phyloP scores from a whole-genome alignment of 2,888 invertebrate genomes.

The Nesidiocoris tenuis region DNA sequence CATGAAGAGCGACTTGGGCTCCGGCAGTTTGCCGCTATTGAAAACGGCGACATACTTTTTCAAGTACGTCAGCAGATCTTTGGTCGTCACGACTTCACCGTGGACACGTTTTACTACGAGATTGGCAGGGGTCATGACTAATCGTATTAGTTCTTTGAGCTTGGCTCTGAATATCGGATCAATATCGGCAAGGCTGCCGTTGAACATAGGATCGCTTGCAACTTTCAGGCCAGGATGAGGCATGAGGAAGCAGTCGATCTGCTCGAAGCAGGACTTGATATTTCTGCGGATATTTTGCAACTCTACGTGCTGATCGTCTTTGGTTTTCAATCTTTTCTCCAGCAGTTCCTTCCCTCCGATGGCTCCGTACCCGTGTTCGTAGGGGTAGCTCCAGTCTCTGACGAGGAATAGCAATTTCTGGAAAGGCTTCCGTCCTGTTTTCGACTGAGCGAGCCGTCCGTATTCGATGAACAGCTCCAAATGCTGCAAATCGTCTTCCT shows the following conservation, averaged over 20 bases:
- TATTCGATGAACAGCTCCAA: constrained; percentile 96
- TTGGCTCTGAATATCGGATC: neutral
- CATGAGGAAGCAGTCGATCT: constrained; percentile 1
- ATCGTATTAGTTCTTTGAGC: neutral
- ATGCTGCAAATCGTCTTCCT: constrained; percentile 95
- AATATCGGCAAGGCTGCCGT: constrained; percentile 9
- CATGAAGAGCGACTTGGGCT: constrained; percentile 2
- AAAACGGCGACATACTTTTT: neutral
- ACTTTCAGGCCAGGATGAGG: constrained; percentile 16
- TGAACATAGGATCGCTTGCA: neutral
- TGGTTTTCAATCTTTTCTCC: constrained; percentile 78
- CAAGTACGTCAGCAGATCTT: neutral
- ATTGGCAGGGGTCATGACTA: neutral
- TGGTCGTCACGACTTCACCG: constrained; percentile 5
- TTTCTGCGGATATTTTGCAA: constrained; percentile 1
- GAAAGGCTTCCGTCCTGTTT: constrained; percentile 84
- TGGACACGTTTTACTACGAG: constrained; percentile 10
- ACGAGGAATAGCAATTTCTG: constrained; percentile 85
- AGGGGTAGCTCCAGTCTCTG: constrained; percentile 96
- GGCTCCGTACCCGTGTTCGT: constrained; percentile 87
- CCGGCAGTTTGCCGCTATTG: neutral
- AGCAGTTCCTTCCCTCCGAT: constrained; percentile 83
- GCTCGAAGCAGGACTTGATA: constrained; percentile 3
- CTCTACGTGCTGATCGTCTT: constrained; percentile 63
- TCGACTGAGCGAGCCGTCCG: constrained; percentile 87